Percentiles rank a stretch among this genome's conserved stretches.
Evolutionary conservation across 2,113 vertebrate genomes (phyloP).

Genomic region (Rattus rattus): DNA sequence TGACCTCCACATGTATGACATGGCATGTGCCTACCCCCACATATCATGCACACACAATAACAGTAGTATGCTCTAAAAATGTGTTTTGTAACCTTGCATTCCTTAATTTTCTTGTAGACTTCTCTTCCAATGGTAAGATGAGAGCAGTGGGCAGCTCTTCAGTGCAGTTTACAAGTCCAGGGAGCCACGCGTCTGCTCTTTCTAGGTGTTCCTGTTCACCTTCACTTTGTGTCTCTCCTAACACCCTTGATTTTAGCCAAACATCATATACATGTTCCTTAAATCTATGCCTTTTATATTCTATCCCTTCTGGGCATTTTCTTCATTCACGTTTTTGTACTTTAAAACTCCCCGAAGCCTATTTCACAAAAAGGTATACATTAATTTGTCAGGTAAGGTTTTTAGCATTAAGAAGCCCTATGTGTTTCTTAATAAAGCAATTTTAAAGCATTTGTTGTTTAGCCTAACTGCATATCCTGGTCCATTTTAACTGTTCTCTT

Average conservation of each 20-base stretch:
- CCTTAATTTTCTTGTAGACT: not conserved
- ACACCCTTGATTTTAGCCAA: not conserved
- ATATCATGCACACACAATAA: no score
- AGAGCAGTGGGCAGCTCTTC: not conserved
- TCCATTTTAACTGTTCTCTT: not conserved
- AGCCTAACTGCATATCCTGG: not conserved
- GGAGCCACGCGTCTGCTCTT: no score
- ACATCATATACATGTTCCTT: not conserved
- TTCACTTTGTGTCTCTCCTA: not conserved
- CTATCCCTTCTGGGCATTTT: not conserved
- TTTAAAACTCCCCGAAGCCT: not conserved
- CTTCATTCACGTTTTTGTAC: not conserved
- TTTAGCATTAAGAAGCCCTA: not conserved
- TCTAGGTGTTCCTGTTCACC: rapidly evolving
- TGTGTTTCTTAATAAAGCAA: not conserved
- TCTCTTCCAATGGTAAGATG: not conserved
- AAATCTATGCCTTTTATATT: not conserved
- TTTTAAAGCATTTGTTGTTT: not conserved
- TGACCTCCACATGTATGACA: not conserved
- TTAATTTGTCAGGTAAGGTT: not conserved
- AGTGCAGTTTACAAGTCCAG: not conserved
- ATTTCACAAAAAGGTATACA: not conserved
- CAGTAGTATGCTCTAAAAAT: not conserved
- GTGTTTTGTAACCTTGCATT: not conserved
- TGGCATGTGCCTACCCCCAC: not conserved